Evolutionary conservation across 1,140 invertebrate species (phyloP), one percentile per base, ranked within the genome.

Genomic region (Drosophila guanche): DNA sequence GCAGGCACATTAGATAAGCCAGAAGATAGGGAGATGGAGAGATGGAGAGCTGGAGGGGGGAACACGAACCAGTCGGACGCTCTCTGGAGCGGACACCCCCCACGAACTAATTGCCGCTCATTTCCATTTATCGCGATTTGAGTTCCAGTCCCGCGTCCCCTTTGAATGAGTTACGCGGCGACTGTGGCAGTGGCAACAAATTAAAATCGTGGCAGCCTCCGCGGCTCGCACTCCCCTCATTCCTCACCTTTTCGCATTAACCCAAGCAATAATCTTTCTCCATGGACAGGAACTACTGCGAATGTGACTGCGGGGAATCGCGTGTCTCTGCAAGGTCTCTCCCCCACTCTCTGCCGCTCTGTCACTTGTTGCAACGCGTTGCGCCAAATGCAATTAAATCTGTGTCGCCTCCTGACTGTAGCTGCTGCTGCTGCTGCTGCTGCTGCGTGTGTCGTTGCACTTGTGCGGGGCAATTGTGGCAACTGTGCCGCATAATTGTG

Each of bases 401-500:
- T 67, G 69, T 86, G 81, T 81, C 81, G 81, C 65, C 47, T 33
- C 20, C 47, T 54, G 33, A 29, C 40, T 14, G 51, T 43, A 10
- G 27, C 23, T 46, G 54, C 14, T 5, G 33, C 60, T 46, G 23
- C 51, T 20, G 45, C 37, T 48, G 59, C 46, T 22, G 59, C 46
- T 22, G 37, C 5, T 37, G 46, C 33, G 41, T 68, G 42, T 51
- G 62, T 40, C 29, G 50, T 23, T 58, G 29, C 76, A 65, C 65
- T 55, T 48, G 79, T 74, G 62, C 63, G 63, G 79, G 77, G 61
- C 62, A 68, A 75, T 65, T 65, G 81, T 20, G 16, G 16, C 80
- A 80, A 66, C 74, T 83, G 77, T 89, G 84, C 73, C 78, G 84
- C 83, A 88, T 88, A 88, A 88, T 88, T 88, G 83, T 88, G 78